Percentiles rank a stretch among this genome's conserved stretches.
phyloP scores from a whole-genome alignment of 2,797 vertebrate genomes.

The Myotis planiceps region DNA sequence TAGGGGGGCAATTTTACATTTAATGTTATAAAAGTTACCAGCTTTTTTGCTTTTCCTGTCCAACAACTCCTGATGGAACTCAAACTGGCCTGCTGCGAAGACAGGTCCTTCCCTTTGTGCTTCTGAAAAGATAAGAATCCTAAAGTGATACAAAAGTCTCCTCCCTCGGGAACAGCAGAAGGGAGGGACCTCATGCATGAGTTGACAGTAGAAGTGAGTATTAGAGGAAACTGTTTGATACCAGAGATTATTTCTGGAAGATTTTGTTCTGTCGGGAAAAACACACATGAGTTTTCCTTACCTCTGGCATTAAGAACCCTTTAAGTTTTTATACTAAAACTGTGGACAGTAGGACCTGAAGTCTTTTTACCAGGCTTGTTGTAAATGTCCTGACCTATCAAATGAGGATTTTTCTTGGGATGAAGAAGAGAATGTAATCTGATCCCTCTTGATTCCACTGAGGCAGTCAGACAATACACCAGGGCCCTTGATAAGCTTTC shows the following conservation, averaged over 20 bases:
- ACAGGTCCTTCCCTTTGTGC: background rate
- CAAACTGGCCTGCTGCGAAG: background rate
- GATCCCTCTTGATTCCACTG: background rate
- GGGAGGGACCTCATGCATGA: background rate
- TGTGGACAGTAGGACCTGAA: background rate
- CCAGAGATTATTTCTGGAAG: background rate
- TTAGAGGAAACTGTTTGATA: background rate
- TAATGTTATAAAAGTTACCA: background rate
- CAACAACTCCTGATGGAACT: background rate
- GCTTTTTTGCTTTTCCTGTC: background rate
- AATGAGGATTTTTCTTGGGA: background rate
- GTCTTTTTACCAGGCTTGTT: background rate
- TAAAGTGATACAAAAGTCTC: background rate
- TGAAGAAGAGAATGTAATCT: background rate
- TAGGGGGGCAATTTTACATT: background rate
- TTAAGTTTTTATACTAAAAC: background rate
- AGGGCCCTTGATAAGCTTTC: background rate
- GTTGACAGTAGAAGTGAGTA: background rate
- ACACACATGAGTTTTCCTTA: background rate
- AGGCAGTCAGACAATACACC: background rate
- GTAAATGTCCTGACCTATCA: background rate
- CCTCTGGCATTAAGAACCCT: background rate
- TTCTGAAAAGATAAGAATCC: background rate
- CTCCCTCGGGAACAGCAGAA: background rate
- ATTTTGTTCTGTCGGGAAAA: background rate